A percentile compares a stretch with the other conserved stretches of the same genome.
Conservation (phyloP, 2,888 invertebrate genomes). For the Athripsodes cinereus region DNA sequence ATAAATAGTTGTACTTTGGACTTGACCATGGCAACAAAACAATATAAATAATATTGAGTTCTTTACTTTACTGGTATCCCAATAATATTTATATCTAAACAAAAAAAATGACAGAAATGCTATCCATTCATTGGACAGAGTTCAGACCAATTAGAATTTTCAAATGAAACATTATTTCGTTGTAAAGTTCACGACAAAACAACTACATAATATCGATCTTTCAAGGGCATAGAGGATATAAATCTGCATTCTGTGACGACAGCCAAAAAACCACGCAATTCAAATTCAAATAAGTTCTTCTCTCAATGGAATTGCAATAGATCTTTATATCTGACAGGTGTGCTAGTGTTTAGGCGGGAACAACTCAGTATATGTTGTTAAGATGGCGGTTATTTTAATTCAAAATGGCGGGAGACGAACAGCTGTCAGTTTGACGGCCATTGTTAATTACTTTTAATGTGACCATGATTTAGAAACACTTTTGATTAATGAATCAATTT, state of each 20-base stretch:
- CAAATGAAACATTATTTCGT: too few relatives aligned
- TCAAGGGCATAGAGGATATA: not conserved
- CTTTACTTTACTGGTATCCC: too few relatives aligned
- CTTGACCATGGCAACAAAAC: too few relatives aligned
- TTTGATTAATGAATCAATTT: too few relatives aligned
- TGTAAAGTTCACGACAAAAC: not conserved
- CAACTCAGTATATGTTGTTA: not conserved
- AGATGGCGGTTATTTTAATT: not conserved
- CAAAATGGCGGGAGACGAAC: conserved; percentile 1
- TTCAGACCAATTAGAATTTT: too few relatives aligned
- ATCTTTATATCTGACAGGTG: not conserved
- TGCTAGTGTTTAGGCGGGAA: not conserved
- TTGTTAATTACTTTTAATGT: not conserved
- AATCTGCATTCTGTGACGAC: not conserved
- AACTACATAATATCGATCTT: not conserved
- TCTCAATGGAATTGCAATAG: not conserved
- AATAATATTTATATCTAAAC: too few relatives aligned
- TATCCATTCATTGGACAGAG: too few relatives aligned
- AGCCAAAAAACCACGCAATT: not conserved
- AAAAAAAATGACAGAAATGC: too few relatives aligned
- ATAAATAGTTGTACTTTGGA: too few relatives aligned
- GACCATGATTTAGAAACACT: not conserved
- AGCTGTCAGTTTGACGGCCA: not conserved
- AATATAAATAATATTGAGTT: too few relatives aligned
- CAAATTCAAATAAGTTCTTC: not conserved